Evolutionary conservation across 2,797 vertebrate species (phyloP), one percentile per base, ranked within the genome.

Genomic region (Calcarius lapponicus): DNA sequence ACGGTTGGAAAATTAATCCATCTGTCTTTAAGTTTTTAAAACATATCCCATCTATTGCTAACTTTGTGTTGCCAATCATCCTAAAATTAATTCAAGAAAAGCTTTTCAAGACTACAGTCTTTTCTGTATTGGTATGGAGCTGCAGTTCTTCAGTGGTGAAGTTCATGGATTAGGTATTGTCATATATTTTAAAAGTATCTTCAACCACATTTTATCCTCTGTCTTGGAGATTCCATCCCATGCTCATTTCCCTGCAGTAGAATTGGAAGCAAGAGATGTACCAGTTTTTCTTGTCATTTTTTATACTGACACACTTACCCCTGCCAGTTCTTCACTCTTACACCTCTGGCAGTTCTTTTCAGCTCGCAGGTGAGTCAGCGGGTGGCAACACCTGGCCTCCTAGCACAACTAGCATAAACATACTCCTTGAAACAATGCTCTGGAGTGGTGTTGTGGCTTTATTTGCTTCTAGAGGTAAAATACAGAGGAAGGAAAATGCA

Each of bases 351-450:
- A 54, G 17, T 3, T 54, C 38, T 80, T 82, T 26, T 13, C 54
- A 67, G 45, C 22, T 51, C 40, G 16, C 6, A 25, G 16, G 1
- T 31, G 10, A 40, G 26, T 38, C 61, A 74, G 13, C 22, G 56
- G 53, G 26, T 34, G 21, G 7, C 11, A 36, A 10, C 45, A 19
- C n/a, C 14, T 17, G 42, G 9, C 34, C 45, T 66, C 17, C 28
- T 17, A 28, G 45, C 8, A 9, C 1, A 1, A 28, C 34, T 74
- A 80, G 22, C 19, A 34, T 53, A 45, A 58, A 64, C 0, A 2
- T 10, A 53, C 7, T 67, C 22, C 4, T 8, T 56, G 40, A 83
- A 70, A 53, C 9, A 75, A 11, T 0, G 0, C 8, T 36, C 6
- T 36, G 26, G 64, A 40, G n/a, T 10, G 45, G 13, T n/a, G 13